These are phyloP conservation scores for Riparia riparia DNA, from an alignment of 2,113 vertebrate genomes.

Conservation along the genomic window DNA sequence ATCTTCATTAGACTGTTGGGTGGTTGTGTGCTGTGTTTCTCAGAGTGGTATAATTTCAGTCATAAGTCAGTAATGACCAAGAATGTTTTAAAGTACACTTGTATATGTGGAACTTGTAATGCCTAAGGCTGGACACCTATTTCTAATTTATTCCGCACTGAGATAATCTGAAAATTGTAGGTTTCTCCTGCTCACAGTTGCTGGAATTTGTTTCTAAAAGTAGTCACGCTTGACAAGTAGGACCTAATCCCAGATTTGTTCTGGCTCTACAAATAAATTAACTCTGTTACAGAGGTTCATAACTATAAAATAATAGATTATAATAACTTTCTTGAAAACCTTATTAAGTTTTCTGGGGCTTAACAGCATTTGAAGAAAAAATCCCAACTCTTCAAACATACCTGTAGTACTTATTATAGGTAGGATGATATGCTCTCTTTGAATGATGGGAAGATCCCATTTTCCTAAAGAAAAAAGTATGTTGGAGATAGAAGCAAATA, in stretches of 20 bases:
- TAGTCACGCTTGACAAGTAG: neutral
- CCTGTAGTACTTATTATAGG: neutral
- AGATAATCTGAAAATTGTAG: slow-evolving; percentile 44
- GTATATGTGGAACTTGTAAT: neutral
- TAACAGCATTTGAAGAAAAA: neutral
- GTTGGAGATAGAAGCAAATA: neutral
- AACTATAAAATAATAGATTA: neutral
- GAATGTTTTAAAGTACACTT: neutral
- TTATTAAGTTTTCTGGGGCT: neutral
- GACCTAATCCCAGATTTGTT: neutral
- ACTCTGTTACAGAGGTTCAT: neutral
- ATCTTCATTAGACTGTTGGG: neutral
- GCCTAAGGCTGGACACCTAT: neutral
- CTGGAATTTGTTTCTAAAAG: neutral
- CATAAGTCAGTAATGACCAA: neutral
- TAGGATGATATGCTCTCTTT: neutral
- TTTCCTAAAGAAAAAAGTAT: neutral
- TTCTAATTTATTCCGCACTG: neutral
- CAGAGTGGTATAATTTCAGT: neutral
- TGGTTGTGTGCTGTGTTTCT: neutral
- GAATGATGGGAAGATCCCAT: neutral
- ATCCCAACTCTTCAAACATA: accelerated
- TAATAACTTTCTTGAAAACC: neutral
- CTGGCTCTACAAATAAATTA: neutral
- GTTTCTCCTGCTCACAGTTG: neutral